These are phyloP conservation scores for Caenorhabditis imperialis DNA, from an alignment of 2,888 invertebrate genomes.

Conservation along the genomic window DNA sequence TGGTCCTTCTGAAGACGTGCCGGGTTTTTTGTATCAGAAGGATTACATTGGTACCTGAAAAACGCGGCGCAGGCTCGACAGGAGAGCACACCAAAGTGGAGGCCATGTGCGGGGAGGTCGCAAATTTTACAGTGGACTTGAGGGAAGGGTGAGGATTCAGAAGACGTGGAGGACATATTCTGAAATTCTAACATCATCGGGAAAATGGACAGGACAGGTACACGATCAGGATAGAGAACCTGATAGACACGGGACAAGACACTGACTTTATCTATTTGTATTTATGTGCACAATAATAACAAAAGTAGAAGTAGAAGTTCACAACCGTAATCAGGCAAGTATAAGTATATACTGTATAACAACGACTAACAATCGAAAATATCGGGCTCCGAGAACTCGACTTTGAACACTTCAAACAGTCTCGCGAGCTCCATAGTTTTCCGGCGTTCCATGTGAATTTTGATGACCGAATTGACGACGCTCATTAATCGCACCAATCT, in stretches of 20 bases:
- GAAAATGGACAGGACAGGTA: too few relatives aligned
- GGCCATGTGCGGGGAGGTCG: constrained; percentile 24
- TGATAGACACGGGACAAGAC: too few relatives aligned
- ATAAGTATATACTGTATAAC: too few relatives aligned
- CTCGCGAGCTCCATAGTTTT: constrained; percentile 59
- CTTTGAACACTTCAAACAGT: constrained; percentile 64
- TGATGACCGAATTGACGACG: constrained; percentile 57
- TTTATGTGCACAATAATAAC: too few relatives aligned
- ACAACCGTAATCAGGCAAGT: too few relatives aligned
- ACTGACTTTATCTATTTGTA: too few relatives aligned
- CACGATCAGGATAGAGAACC: too few relatives aligned
- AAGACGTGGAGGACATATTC: constrained; percentile 33
- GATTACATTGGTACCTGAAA: constrained; percentile 13
- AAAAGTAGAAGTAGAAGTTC: too few relatives aligned
- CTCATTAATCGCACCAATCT: constrained; percentile 59
- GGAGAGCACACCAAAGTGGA: constrained; percentile 42
- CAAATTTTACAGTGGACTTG: constrained; percentile 34
- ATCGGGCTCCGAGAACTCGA: constrained; percentile 55
- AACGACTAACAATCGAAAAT: constrained; percentile 47
- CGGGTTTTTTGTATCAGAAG: too few relatives aligned
- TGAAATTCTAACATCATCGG: too few relatives aligned
- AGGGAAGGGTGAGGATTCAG: constrained; percentile 26
- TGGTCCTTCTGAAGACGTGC: constrained; percentile 45
- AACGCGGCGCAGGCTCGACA: constrained; percentile 47
- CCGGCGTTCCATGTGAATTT: constrained; percentile 55